Evolutionary conservation across 2,888 invertebrate genomes (phyloP).

Genomic region (Poecilobothrus nobilitatus): DNA sequence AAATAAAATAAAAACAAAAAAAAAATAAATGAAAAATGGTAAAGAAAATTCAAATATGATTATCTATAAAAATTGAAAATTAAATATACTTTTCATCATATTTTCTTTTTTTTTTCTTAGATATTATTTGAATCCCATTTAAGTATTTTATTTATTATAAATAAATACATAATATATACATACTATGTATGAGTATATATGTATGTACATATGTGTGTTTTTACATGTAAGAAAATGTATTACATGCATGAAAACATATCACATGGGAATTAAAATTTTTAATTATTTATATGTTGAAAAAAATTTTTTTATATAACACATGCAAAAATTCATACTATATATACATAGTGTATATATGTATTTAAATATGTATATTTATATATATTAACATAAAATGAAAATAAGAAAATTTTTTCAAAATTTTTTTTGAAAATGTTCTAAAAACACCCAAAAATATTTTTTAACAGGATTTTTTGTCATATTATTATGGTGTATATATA

Average conservation of each 20-base stretch:
- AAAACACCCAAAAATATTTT: background rate
- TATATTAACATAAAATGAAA: too few relatives aligned
- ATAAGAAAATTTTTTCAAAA: too few relatives aligned
- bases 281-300: background rate
- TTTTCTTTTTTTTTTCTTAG: background rate
- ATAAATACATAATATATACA: too few relatives aligned
- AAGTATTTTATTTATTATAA: background rate
- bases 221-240: too few relatives aligned
- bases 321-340: background rate
- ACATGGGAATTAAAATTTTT: constrained; percentile 1
- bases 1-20: too few relatives aligned
- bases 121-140: background rate
- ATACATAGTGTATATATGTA: background rate
- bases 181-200: background rate
- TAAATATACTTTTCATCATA: background rate
- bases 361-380: background rate
- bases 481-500: too few relatives aligned
- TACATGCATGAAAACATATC: background rate
- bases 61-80: constrained; percentile 1
- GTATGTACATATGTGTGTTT: background rate
- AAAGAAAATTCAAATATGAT: background rate
- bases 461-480: background rate
- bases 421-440: too few relatives aligned
- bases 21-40: background rate
- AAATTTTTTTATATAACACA: too few relatives aligned